Evolutionary conservation across 2,113 vertebrate species (phyloP), one percentile per base, ranked within the genome.

Genomic region (Ciconia maguari): DNA sequence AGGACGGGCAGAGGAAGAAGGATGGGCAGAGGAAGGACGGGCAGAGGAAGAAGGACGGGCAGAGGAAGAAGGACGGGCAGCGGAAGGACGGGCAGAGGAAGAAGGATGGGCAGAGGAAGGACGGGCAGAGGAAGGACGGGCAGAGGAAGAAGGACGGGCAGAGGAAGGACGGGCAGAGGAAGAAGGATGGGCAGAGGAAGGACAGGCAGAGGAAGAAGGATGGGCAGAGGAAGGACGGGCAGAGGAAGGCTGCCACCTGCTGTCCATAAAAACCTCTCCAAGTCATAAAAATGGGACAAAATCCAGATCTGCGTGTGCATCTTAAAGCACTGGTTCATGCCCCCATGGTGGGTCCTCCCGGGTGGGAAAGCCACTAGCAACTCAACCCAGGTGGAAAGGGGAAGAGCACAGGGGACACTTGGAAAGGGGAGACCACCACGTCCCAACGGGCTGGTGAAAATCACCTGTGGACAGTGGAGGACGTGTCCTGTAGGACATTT

Each of bases 181-280:
- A 60, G 34, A 36, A 36, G 36, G 36, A 36, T 8, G 8, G 36
- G 36, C 16, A 65, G 48, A 24, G 16, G 29, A 42, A 21, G 38
- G 62, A 27, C 16, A 25, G 38, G 46, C 64, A 70, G 29, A 41
- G 60, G n/a, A 36, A 61, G n/a, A 36, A 36, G 36, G 36, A 36
- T 8, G 8, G 36, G 36, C 16, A 65, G 48, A 24, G 16, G 29
- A 42, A 21, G 38, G 62, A 27, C 16, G 32, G 38, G 46, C 64
- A 70, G 29, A 41, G 60, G n/a, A 36, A 61, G n/a, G 87, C 90
- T 91, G 94, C 96, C 96, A 94, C 84, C 96, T 96, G 84, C 84
- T 85, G 95, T 57, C 87, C 77, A 1, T 4, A 7, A 10, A 38
- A 70, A 7, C 65, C 25, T 66, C 55, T 38, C 58, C 1, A 2